Evolutionary conservation across 2,113 vertebrate genomes (phyloP).

Genomic region (Symphodus melops): DNA sequence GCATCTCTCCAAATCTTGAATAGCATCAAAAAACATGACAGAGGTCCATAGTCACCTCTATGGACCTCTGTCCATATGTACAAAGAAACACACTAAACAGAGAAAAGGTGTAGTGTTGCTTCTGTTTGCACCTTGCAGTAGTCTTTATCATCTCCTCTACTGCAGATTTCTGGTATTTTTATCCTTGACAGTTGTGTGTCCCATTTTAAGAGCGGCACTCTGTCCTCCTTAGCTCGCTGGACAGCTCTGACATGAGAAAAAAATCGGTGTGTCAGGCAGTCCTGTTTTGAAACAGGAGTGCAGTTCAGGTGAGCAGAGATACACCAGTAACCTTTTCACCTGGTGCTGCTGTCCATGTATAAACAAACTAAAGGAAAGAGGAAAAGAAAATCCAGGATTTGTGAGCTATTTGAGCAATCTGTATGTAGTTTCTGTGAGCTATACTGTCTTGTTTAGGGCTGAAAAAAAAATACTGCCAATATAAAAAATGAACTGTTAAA

Average conservation of each 20-base stretch:
- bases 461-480: too few relatives aligned
- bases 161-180: conserved; percentile 35
- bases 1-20: background rate
- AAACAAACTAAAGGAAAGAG: background rate
- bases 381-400: background rate
- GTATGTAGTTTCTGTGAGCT: too few relatives aligned
- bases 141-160: conserved; percentile 22
- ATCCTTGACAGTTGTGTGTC: conserved; percentile 35
- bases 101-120: background rate
- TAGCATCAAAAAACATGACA: background rate
- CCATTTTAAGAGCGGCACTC: conserved; percentile 35
- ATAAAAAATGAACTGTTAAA: background rate
- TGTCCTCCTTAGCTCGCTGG: conserved; percentile 33
- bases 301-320: conserved; percentile 20
- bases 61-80: too few relatives aligned
- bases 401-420: too few relatives aligned
- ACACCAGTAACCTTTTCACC: background rate
- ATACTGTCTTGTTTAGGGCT: too few relatives aligned
- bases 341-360: background rate
- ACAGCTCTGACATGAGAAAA: conserved; percentile 39
- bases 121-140: background rate
- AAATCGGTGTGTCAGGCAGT: conserved; percentile 30
- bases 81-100: background rate
- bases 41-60: background rate
- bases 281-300: conserved; percentile 21